Base-by-base conservation (phyloP, 2,113 vertebrate species). In the Pachypanchax playfairii region DNA sequence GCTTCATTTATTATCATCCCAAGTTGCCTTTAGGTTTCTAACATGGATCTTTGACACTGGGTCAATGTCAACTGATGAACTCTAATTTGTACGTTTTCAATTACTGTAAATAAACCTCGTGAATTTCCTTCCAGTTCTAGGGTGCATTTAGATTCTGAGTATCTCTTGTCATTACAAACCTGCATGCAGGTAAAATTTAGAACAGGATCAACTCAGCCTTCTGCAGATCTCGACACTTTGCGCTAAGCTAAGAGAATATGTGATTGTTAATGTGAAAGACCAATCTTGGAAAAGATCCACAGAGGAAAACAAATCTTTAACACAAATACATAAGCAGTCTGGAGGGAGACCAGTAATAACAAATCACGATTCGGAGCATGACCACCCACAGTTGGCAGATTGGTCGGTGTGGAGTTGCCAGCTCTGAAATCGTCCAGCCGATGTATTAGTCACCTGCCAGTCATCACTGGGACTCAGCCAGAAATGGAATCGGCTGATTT, bases 381-480 rank as follows among this genome's bases (percentile, higher is more conserved):
- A 46, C 64, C 72, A 47, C 65, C 80, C 78, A 83, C 75, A 54
- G 55, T 77, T 77, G 70, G 79, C 81, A 79, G 72, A 83, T 77
- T 72, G 76, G 51, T 50, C 53, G 57, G 22, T 59, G 65, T 15
- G n/a, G 52, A 33, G n/a, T 29, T 86, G 75, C 83, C 85, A 85
- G 63, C 65, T 39, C 60, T 59, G 18, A 77, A 70, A 70, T 52
- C 15, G 35, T 74, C 68, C 81, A 85, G 71, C 68, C 61, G 64
- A 73, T 72, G 74, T 70, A 72, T 87, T 85, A 84, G 82, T 87
- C 83, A 87, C 79, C 80, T 80, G 81, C 70, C 78, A 75, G 74
- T 84, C 79, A 85, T 67, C 35, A 3, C 71, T 79, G 80, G 63
- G 63, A 44, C 29, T 3, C 17, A 22, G 70, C 74, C 77, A 84